Percentiles rank a stretch among this genome's conserved stretches.
Conservation (phyloP, 2,797 vertebrate species). For the Sylvia borin region DNA sequence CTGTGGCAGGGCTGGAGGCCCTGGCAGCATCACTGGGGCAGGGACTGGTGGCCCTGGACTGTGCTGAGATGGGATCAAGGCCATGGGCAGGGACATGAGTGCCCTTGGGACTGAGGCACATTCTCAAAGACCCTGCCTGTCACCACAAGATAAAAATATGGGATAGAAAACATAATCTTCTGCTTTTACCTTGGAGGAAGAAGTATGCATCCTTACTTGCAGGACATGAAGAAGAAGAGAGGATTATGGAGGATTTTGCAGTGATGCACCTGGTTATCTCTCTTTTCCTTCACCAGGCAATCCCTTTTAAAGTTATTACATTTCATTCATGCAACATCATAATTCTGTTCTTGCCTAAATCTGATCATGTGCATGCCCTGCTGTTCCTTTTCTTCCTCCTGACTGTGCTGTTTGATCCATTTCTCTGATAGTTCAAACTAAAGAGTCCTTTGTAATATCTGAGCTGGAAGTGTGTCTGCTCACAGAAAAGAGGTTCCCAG, state of each 20-base stretch:
- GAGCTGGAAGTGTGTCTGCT: neutral
- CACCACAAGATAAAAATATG: neutral
- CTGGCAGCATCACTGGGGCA: neutral
- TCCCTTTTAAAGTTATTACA: neutral
- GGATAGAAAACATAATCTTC: neutral
- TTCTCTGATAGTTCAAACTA: neutral
- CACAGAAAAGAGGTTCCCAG: neutral
- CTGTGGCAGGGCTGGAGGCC: neutral
- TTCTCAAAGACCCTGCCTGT: neutral
- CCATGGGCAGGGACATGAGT: neutral
- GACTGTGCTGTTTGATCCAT: neutral
- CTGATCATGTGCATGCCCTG: neutral
- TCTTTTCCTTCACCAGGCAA: neutral
- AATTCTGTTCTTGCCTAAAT: neutral
- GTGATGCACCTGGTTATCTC: neutral
- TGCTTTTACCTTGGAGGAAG: neutral
- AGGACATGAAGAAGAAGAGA: neutral
- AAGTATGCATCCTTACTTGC: neutral
- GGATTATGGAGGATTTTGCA: neutral
- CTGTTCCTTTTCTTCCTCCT: neutral
- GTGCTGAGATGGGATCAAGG: neutral
- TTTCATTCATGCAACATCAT: neutral
- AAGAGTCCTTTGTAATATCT: neutral
- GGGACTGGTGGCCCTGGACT: neutral
- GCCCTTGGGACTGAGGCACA: accelerated